phyloP scores from a whole-genome alignment of 2,113 vertebrate genomes.

The Oncorhynchus masou region DNA sequence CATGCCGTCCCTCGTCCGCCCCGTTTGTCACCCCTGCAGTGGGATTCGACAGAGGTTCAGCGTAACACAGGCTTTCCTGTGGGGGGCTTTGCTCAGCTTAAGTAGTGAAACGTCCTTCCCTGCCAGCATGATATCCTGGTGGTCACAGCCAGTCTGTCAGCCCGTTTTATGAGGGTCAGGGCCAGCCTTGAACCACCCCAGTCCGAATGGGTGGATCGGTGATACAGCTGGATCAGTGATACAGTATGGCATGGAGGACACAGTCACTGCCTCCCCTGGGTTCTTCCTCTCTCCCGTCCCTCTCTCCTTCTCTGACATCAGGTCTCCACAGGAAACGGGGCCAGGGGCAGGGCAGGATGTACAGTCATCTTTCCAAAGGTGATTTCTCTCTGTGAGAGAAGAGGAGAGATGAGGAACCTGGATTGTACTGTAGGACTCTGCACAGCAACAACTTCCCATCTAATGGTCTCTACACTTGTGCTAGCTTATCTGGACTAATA shows the following conservation, averaged over 20 bases:
- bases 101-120: slow-evolving; percentile 38
- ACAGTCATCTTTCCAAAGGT: no score
- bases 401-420: background rate
- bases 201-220: slow-evolving; percentile 2
- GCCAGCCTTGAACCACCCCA: slow-evolving; percentile 15
- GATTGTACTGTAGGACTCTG: slow-evolving; percentile 10
- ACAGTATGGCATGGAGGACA: slow-evolving; percentile 32
- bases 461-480: no score
- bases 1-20: no score
- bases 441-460: no score
- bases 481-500: no score
- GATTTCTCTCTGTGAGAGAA: slow-evolving; percentile 25
- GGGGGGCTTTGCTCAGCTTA: slow-evolving; percentile 21
- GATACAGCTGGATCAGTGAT: slow-evolving; percentile 35
- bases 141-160: slow-evolving; percentile 36
- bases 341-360: slow-evolving; percentile 58
- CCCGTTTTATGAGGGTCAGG: slow-evolving; percentile 45
- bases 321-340: slow-evolving; percentile 51
- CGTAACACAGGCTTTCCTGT: slow-evolving; percentile 48
- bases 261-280: slow-evolving; percentile 27
- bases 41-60: slow-evolving; percentile 20
- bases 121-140: no score
- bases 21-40: background rate
- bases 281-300: background rate
- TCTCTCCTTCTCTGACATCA: slow-evolving; percentile 46